phyloP scores from a whole-genome alignment of 2,888 invertebrate genomes.

The Epistrophella euchroma region DNA sequence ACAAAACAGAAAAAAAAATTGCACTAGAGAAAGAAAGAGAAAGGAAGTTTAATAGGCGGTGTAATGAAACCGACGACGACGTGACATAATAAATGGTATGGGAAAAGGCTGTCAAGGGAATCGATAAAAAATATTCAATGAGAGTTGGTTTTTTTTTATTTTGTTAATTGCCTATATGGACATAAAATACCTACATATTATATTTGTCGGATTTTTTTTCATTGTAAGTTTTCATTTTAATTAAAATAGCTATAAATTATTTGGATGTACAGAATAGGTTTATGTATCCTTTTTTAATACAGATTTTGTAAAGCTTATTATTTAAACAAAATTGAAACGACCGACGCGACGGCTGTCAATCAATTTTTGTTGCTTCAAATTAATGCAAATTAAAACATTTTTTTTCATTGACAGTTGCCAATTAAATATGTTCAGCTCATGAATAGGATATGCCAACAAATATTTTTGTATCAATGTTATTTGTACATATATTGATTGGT shows the following conservation, averaged over 20 bases:
- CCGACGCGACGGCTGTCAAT: not conserved
- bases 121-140: not conserved
- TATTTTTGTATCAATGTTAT: not conserved
- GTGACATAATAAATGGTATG: slow-evolving; percentile 21
- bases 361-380: not conserved
- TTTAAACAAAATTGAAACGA: not conserved
- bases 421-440: not conserved
- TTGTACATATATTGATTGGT: not conserved
- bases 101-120: not conserved
- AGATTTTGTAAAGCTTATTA: not conserved
- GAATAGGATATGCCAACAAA: too few species aligned
- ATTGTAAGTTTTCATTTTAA: slow-evolving; percentile 6
- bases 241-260: slow-evolving; percentile 21
- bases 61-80: slow-evolving; percentile 26
- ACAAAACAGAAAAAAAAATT: slow-evolving; percentile 9
- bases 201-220: not conserved
- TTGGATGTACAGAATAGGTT: not conserved
- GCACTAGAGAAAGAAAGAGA: not conserved
- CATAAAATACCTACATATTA: not conserved
- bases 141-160: not conserved
- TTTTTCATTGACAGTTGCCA: not conserved
- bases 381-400: not conserved
- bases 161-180: not conserved
- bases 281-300: not conserved
- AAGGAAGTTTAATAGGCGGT: not conserved